These are phyloP conservation scores for Genyomyrus donnyi DNA, from an alignment of 2,113 vertebrate genomes.

Conservation along the genomic window DNA sequence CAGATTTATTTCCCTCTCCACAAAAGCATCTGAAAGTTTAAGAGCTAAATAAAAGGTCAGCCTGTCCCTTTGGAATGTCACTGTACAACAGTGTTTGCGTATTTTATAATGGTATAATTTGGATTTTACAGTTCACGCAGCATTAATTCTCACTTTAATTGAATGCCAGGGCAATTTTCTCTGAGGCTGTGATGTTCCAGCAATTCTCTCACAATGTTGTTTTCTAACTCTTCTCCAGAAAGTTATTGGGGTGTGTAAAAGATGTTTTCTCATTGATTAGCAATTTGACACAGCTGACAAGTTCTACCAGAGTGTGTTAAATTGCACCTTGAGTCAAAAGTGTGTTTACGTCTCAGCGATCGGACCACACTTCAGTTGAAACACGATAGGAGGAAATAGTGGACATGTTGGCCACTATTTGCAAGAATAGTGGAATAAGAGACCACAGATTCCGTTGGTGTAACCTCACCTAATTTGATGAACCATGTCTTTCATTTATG, in stretches of 20 bases:
- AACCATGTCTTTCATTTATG: neutral
- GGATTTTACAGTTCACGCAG: conserved; percentile 24
- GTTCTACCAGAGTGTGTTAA: conserved; percentile 16
- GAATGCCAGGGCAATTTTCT: conserved; percentile 28
- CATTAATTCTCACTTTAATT: conserved; percentile 27
- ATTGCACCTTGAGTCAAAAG: conserved; percentile 14
- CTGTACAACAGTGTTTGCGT: conserved; percentile 17
- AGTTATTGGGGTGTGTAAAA: conserved; percentile 18
- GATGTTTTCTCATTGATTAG: conserved; percentile 25
- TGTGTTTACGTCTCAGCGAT: neutral
- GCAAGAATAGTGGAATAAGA: neutral
- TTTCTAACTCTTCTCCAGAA: conserved; percentile 22
- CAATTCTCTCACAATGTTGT: conserved; percentile 25
- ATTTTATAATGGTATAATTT: conserved; percentile 20
- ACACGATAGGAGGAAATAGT: neutral
- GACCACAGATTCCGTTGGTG: neutral
- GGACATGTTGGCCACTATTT: neutral
- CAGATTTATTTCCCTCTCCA: neutral
- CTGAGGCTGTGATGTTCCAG: conserved; percentile 19
- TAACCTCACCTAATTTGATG: neutral
- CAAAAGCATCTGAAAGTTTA: neutral
- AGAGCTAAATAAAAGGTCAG: conserved; percentile 13
- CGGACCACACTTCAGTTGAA: neutral
- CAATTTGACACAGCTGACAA: conserved; percentile 21
- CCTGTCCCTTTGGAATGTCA: neutral